phyloP scores from a whole-genome alignment of 1,140 invertebrate species.

The Hypothenemus hampei region DNA sequence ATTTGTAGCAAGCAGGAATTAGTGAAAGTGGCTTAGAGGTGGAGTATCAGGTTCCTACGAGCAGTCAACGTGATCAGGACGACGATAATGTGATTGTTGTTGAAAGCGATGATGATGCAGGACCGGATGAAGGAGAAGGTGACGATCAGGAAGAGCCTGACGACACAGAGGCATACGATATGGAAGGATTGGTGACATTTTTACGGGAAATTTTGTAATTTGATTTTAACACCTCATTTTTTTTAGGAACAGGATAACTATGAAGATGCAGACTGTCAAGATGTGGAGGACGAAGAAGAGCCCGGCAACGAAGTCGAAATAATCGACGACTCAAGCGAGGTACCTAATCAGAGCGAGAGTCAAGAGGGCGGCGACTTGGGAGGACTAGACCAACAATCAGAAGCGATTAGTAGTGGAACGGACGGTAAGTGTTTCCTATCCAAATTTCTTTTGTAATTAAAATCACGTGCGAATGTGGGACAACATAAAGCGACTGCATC shows the following conservation, averaged over 20 bases:
- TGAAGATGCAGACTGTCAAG: constrained; percentile 45
- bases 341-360: constrained; percentile 51
- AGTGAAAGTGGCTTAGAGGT: constrained; percentile 57
- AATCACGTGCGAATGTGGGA: background rate
- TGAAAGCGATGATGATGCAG: constrained; percentile 56
- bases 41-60: constrained; percentile 74
- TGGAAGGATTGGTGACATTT: constrained; percentile 37
- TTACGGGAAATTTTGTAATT: too few relatives aligned
- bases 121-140: constrained; percentile 51
- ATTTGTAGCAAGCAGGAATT: constrained; percentile 36
- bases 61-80: constrained; percentile 75
- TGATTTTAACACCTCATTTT: constrained; percentile 4
- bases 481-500: constrained; percentile 6
- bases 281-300: constrained; percentile 48
- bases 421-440: constrained; percentile 36
- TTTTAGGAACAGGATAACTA: constrained; percentile 43
- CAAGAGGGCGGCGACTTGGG: constrained; percentile 33
- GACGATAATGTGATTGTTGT: constrained; percentile 65
- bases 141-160: constrained; percentile 41
- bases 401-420: constrained; percentile 55
- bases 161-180: constrained; percentile 47
- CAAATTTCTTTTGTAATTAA: background rate
- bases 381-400: constrained; percentile 47
- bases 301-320: constrained; percentile 57
- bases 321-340: constrained; percentile 59